Evolutionary conservation across 2,888 invertebrate genomes (phyloP), one percentile per base, ranked within the genome.

Genomic region (Synergus japonicus): DNA sequence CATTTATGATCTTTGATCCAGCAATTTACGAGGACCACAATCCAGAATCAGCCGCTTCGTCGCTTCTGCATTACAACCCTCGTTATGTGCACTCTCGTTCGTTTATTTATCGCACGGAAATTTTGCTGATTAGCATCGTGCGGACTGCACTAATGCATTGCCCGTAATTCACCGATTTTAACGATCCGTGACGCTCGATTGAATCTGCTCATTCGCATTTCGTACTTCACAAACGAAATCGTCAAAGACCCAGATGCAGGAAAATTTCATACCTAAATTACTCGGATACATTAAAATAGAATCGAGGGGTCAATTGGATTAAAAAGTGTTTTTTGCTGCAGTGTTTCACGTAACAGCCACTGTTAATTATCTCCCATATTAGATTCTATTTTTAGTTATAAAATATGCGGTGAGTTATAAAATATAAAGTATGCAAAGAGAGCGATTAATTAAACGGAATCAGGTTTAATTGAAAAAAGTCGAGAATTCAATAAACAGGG

Each of bases 51-150:
- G 82, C 64, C 49, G 64, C 44, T 63, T 77, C 76, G 64, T 85
- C 85, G 83, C 85, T 85, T 86, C 83, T 81, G 82, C 83, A 84
- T 85, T 86, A 85, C 83, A 85, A 79, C 83, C 77, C 81, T 77
- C 76, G 79, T 83, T 81, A 83, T 81, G 81, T 81, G 65, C 80
- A 87, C 88, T 87, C 87, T 87, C 88, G 87, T 90, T 90, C 90
- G 89, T 91, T 91, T 92, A 91, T 92, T 92, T 91, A 92, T 92
- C 89, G 91, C 89, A 91, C 90, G 90, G 91, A 91, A 91, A 92
- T 92, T 92, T 91, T 87, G 90, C 92, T 92, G 91, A 92, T 92
- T 92, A 92, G 92, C 90, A 92, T 92, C 92, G 91, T 91, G 91
- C 89, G 89, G 90, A 91, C 90, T 90, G 90, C 89, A 88, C 91